phyloP scores from a whole-genome alignment of 2,888 invertebrate genomes.

The Adelognathus sp. region DNA sequence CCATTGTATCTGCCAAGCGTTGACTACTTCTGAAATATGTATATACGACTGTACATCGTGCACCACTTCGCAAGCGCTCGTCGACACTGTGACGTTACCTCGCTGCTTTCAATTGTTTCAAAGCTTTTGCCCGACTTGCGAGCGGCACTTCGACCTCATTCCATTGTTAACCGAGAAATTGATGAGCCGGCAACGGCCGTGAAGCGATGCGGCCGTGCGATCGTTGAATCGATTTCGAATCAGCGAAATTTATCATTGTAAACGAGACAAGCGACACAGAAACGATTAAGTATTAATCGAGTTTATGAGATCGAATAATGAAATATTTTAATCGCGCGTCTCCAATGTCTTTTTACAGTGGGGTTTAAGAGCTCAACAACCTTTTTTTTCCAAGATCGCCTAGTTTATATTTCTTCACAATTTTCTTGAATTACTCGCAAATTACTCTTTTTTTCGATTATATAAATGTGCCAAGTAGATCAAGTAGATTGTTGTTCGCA shows the following conservation, averaged over 20 bases:
- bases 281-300: background rate
- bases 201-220: background rate
- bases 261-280: background rate
- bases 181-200: slow-evolving; percentile 43
- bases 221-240: slow-evolving; percentile 47
- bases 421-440: no score
- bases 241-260: slow-evolving; percentile 36
- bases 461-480: no score
- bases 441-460: no score
- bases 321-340: no score
- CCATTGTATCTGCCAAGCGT: slow-evolving; percentile 27
- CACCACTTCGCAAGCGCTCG: background rate
- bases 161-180: slow-evolving; percentile 53
- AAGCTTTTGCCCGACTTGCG: slow-evolving; percentile 32
- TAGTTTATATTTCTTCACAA: no score
- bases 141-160: slow-evolving; percentile 51
- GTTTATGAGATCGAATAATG: no score
- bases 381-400: no score
- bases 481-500: no score
- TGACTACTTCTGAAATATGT: slow-evolving; percentile 40
- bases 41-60: background rate
- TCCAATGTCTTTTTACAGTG: no score
- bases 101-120: slow-evolving; percentile 47
- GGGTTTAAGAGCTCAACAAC: no score
- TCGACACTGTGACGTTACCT: slow-evolving; percentile 13